These are phyloP conservation scores for Polymixis lichenea DNA, from an alignment of 2,888 invertebrate species.

Conservation along the genomic window DNA sequence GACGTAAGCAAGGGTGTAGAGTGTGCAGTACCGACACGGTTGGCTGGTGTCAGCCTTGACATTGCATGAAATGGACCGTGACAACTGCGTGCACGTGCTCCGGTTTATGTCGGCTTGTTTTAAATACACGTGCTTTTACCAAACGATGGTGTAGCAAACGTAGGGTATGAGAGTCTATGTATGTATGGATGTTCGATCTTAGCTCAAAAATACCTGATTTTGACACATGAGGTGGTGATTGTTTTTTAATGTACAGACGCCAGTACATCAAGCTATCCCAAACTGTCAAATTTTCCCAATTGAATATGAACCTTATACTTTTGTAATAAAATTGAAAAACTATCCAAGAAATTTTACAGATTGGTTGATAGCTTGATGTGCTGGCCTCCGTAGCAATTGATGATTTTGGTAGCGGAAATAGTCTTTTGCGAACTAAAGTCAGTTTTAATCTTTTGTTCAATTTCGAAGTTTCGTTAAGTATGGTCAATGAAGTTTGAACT, in stretches of 20 bases:
- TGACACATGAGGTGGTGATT: not conserved
- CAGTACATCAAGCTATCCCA: too few species aligned
- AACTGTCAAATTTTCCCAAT: too few species aligned
- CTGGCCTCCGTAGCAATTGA: too few species aligned
- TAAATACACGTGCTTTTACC: slow-evolving; percentile 12
- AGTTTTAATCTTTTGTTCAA: not conserved
- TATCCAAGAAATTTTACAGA: too few species aligned
- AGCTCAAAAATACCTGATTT: slow-evolving; percentile 2
- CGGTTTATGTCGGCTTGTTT: not conserved
- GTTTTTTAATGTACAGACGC: not conserved
- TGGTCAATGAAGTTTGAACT: not conserved
- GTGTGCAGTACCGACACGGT: slow-evolving; percentile 17
- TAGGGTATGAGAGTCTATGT: not conserved
- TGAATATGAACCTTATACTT: too few species aligned
- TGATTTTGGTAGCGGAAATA: not conserved
- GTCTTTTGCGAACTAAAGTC: not conserved
- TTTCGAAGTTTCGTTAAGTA: not conserved
- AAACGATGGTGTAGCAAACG: too few species aligned
- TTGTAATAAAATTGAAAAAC: too few species aligned
- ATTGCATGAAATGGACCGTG: slow-evolving; percentile 59
- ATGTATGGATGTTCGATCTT: not conserved
- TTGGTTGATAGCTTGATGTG: too few species aligned
- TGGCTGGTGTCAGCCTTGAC: slow-evolving; percentile 64
- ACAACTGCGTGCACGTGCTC: slow-evolving; percentile 37
- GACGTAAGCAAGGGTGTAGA: slow-evolving; percentile 40